A percentile compares a stretch with the other conserved stretches of the same genome.
Evolutionary conservation across 1,140 invertebrate species (phyloP).

Genomic region (Radopholus similis): DNA sequence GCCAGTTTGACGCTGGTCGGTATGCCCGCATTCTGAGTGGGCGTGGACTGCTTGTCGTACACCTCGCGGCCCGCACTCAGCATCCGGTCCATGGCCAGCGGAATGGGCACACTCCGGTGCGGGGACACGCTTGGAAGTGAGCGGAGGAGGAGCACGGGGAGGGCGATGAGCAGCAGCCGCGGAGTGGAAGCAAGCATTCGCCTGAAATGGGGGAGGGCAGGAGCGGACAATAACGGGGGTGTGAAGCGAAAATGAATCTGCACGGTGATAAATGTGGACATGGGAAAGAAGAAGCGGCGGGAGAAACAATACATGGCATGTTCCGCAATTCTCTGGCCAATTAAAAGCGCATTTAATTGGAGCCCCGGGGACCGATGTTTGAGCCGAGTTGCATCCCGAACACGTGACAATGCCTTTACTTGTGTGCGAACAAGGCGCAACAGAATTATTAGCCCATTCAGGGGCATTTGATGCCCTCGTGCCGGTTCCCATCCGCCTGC

Average conservation of each 20-base stretch:
- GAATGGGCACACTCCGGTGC: slow-evolving; percentile 44
- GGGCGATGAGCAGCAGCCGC: neutral
- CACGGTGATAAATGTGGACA: neutral
- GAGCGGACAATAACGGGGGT: neutral
- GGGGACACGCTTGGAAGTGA: neutral
- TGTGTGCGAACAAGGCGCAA: no score
- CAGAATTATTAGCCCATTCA: no score
- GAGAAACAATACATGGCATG: no score
- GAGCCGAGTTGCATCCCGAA: no score
- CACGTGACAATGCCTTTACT: no score
- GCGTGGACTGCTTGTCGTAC: slow-evolving; percentile 58
- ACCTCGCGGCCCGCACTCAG: slow-evolving; percentile 44
- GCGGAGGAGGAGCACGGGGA: neutral
- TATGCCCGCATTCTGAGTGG: slow-evolving; percentile 47
- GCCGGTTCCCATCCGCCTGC: no score
- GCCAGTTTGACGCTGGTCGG: slow-evolving; percentile 54
- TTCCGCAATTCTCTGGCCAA: no score
- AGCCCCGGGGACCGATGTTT: no score
- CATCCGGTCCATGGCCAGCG: slow-evolving; percentile 52
- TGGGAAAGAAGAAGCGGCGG: neutral
- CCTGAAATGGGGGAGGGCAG: no score
- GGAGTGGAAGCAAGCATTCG: no score
- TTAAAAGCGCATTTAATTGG: no score
- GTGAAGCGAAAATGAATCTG: neutral
- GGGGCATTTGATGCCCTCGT: no score